Conservation (phyloP, 2,113 vertebrate species). For the Rhynchomys soricoides region DNA sequence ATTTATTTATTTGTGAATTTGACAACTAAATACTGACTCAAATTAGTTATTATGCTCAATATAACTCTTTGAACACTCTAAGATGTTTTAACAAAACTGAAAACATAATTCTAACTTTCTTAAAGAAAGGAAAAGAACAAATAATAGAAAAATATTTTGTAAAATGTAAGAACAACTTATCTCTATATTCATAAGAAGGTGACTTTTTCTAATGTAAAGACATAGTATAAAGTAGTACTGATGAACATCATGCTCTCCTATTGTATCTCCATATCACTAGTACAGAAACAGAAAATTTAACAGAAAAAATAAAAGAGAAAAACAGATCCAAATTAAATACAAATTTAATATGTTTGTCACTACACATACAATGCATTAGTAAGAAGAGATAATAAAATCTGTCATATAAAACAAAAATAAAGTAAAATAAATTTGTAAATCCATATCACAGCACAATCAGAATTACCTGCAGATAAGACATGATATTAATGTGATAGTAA, state of each 20-base stretch:
- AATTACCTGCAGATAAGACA: not conserved
- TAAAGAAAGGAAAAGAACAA: not conserved
- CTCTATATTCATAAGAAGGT: not conserved
- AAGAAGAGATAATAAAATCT: not conserved
- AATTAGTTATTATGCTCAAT: not conserved
- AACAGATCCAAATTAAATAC: not conserved
- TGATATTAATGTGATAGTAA: not conserved
- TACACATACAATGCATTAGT: not conserved
- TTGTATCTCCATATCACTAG: not conserved
- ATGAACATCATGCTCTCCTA: not conserved
- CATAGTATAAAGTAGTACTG: not conserved
- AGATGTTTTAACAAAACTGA: not conserved
- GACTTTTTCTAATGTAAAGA: not conserved
- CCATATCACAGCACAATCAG: not conserved
- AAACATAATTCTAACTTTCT: not conserved
- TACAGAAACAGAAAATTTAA: not conserved
- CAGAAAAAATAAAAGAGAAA: not conserved
- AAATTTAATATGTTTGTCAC: not conserved
- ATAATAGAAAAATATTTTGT: not conserved
- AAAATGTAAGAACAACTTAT: not conserved
- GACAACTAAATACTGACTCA: not conserved
- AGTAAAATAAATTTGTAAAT: not conserved
- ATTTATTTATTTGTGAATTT: not conserved
- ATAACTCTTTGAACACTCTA: not conserved
- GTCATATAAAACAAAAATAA: not conserved